Conservation (phyloP, 2,113 vertebrate species). For the Myrmecobius fasciatus region DNA sequence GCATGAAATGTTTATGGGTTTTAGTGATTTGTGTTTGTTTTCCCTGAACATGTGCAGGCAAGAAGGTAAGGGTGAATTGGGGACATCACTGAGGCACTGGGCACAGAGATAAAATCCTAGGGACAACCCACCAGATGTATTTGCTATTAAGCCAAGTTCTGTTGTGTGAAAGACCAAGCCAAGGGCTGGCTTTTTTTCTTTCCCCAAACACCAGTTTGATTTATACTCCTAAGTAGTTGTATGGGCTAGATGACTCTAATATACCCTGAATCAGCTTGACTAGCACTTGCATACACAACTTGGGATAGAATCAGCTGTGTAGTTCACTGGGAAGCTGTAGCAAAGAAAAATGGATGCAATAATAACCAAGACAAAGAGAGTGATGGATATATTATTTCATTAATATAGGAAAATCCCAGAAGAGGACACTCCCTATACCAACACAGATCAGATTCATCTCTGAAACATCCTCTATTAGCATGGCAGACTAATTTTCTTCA, state of each 20-base stretch:
- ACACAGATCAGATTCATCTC: neutral
- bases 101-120: slow-evolving; percentile 35
- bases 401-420: neutral
- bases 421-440: neutral
- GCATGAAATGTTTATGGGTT: neutral
- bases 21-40: neutral
- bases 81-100: neutral
- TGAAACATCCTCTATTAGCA: too few relatives aligned
- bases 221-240: slow-evolving; percentile 49
- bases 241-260: slow-evolving; percentile 33
- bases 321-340: neutral
- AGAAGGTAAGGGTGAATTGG: neutral
- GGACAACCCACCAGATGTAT: slow-evolving; percentile 64
- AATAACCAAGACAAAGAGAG: neutral
- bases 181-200: slow-evolving; percentile 49
- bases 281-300: neutral
- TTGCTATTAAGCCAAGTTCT: slow-evolving; percentile 69
- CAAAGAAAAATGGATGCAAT: neutral
- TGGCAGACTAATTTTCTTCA: too few relatives aligned
- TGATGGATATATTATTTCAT: neutral
- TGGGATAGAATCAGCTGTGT: neutral
- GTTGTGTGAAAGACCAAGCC: slow-evolving; percentile 39
- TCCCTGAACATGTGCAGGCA: neutral
- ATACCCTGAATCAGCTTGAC: neutral
- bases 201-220: slow-evolving; percentile 24